A percentile compares a stretch with the other conserved stretches of the same genome.
phyloP scores from a whole-genome alignment of 1,140 invertebrate genomes.

The Drosophila tropicalis region DNA sequence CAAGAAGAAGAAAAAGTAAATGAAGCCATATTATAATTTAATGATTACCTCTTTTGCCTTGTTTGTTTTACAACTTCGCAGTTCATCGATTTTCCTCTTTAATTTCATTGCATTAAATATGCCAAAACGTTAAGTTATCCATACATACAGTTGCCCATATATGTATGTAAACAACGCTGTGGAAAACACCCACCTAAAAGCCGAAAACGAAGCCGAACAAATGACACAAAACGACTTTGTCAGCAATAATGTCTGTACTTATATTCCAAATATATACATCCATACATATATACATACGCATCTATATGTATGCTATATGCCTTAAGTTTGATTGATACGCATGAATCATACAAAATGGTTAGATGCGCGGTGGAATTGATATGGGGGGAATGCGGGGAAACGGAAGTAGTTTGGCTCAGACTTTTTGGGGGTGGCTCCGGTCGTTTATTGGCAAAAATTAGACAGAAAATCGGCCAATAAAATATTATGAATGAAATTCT shows the following conservation, averaged over 20 bases:
- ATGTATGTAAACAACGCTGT: constrained; percentile 7
- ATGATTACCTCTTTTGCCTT: constrained; percentile 15
- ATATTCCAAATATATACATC: not conserved
- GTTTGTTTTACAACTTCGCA: constrained; percentile 35
- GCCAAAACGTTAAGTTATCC: constrained; percentile 32
- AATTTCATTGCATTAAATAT: constrained; percentile 55
- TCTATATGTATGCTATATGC: constrained; percentile 8
- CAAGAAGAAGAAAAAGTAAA: not conserved
- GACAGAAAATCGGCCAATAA: no score
- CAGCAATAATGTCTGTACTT: constrained; percentile 27
- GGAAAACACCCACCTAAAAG: constrained; percentile 20
- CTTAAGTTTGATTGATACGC: constrained; percentile 71
- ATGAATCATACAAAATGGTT: constrained; percentile 58
- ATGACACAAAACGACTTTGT: constrained; percentile 36
- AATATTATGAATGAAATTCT: not conserved
- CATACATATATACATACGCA: not conserved
- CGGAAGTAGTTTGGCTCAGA: constrained; percentile 1
- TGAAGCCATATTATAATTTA: constrained; percentile 37
- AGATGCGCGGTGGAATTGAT: not conserved
- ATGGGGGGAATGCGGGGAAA: not conserved
- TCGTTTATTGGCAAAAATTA: not conserved
- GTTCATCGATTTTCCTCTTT: constrained; percentile 57
- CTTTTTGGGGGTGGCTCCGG: constrained; percentile 1
- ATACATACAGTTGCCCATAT: constrained; percentile 12
- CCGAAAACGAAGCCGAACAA: constrained; percentile 46